phyloP scores from a whole-genome alignment of 2,888 invertebrate genomes.

The Ferdinandea cuprea region DNA sequence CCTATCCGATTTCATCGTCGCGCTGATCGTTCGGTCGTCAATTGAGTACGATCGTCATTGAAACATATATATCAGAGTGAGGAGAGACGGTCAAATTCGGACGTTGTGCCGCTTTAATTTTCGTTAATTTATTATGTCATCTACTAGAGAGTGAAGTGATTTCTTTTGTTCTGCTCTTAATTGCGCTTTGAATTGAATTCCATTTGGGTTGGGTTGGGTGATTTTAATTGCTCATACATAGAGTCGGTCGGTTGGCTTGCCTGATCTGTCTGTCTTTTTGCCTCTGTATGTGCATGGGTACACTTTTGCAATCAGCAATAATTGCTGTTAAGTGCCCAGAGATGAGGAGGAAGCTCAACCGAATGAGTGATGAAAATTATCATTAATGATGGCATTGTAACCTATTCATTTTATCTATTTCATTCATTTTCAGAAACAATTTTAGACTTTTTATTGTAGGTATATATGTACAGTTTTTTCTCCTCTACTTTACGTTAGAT shows the following conservation, averaged over 20 bases:
- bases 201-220: slow-evolving; percentile 60
- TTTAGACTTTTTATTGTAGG: slow-evolving; percentile 2
- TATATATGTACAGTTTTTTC: not conserved
- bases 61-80: slow-evolving; percentile 22
- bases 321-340: slow-evolving; percentile 54
- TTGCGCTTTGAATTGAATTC: slow-evolving; percentile 60
- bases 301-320: slow-evolving; percentile 56
- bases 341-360: slow-evolving; percentile 12
- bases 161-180: slow-evolving; percentile 63
- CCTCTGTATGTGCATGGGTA: not conserved
- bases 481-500: not conserved
- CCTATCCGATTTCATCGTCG: slow-evolving; percentile 7
- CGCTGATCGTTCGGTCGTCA: not conserved
- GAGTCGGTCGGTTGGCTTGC: not conserved
- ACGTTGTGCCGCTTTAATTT: slow-evolving; percentile 43
- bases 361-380: slow-evolving; percentile 34
- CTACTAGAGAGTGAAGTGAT: slow-evolving; percentile 42
- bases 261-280: not conserved
- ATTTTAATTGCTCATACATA: slow-evolving; percentile 56
- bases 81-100: slow-evolving; percentile 45
- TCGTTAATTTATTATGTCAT: slow-evolving; percentile 69
- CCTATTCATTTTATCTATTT: slow-evolving; percentile 23
- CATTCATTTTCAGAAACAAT: slow-evolving; percentile 44
- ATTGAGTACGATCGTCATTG: slow-evolving; percentile 35
- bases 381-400: slow-evolving; percentile 56